Evolutionary conservation across 2,797 vertebrate species (phyloP), one percentile per base, ranked within the genome.

Genomic region (Sarcophilus harrisii): DNA sequence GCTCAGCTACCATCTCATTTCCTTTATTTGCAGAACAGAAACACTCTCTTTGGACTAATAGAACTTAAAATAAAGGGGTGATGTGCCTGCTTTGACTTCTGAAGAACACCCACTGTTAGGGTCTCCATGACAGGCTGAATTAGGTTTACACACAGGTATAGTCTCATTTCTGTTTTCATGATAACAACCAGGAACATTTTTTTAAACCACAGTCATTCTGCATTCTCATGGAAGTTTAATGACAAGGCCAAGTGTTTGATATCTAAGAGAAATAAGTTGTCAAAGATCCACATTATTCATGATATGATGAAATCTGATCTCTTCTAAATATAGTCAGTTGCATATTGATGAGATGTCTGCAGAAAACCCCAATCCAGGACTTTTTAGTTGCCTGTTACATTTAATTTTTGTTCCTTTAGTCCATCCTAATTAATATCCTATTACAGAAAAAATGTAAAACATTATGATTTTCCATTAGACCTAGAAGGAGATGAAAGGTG

Each of bases 261-360:
- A 30, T 57, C 45, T 21, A 49, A 16, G 38, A 29, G 21, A 62
- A 28, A 32, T 58, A 59, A 87, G n/a, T 96, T 95, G 95, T 93
- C 57, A 95, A 58, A 92, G 92, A 14, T 29, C 54, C 59, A 4
- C 18, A 10, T 81, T 24, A 38, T 73, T 9, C 16, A 38, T 38
- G 6, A 38, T 18, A 73, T 38, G 38, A 73, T 73, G n/a, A 16
- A 38, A 38, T 38, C 66, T 73, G 18, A n/a, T 66, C 13, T 66
- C 66, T 66, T n/a, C 32, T n/a, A 66, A n/a, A 32, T 66, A n/a
- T n/a, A n/a, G 14, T n/a, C 62, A 18, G 32, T 66, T 66, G 62
- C 62, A 66, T 24, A 38, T 38, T 38, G 66, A 24, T 38, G 5
- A 24, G 18, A 73, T 73, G 18, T 73, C 38, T 73, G 16, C 16